Base-by-base conservation (phyloP, 1,140 invertebrate species). In the Macrotrachela quadricornifera region DNA sequence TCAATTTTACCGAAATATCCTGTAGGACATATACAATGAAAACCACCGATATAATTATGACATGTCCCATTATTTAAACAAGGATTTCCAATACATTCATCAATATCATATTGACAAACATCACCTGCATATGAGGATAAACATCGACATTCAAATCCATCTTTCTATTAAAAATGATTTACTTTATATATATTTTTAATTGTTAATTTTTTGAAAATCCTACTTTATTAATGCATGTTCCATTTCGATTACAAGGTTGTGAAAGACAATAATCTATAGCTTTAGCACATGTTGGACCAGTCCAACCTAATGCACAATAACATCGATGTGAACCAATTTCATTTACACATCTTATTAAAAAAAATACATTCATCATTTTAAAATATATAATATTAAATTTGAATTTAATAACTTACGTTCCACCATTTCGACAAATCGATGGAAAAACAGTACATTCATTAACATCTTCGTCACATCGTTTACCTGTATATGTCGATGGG, bases 211-310 rank as follows among this genome's bases (percentile, higher is more conserved):
- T n/a, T n/a, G n/a, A n/a, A n/a, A n/a, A n/a, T 30, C 21, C 2
- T 30, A 30, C 21, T 30, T 53, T 54, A 16, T 54, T 54, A 8
- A 49, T 38, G 30, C 53, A 54, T 18, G 18, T 43, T 13, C 53
- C 53, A 8, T 12, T 45, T 42, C 46, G 46, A 12, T 43, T 6
- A 41, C 53, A 54, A 0, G 90, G 84, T 56, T 79, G 76, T 18
- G 73, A 75, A 9, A 75, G 70, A 66, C 91, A 96, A 61, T 95
- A 88, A 64, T 95, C 83, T 14, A 91, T 82, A 58, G 91, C 86
- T 0, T 78, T 75, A 60, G 91, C 83, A 64, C 88, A 92, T 51
- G 77, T 75, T 6, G 75, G 72, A 3, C 83, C 84, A 60, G 60
- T 40, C 37, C 42, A 57, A 45, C 47, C 47, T 14, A 38, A 18